Base-by-base conservation (phyloP, 2,888 invertebrate species). In the Nasonovia ribisnigri region DNA sequence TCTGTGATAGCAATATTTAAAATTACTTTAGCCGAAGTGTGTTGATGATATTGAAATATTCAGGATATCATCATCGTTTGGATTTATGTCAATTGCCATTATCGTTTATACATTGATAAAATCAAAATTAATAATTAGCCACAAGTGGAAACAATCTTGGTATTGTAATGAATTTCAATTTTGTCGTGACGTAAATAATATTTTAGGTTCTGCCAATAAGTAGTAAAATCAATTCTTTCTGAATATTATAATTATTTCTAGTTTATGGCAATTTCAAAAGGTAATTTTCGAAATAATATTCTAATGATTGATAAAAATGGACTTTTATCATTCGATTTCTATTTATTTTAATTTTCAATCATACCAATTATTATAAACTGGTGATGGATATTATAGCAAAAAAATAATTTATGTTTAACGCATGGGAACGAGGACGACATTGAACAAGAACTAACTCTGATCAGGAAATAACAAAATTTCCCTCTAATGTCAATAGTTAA, bases 241-340 rank as follows among this genome's bases (percentile, higher is more conserved):
- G 13, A 42, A 46, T 29, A 46, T 46, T 46, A 43, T 86, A 86
- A 86, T 26, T 86, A 11, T 86, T 13, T 36, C 10, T 46, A 43
- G 43, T 84, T 86, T 26, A 36, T 29, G 26, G 3, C 26, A 36
- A 51, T 91, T 84, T 91, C 24, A n/a, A 57, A 57, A 29, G 20
- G 46, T 43, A 57, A 57, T 91, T 91, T 43, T 86, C 46, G 20
- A 46, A 91, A 57, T 51, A 51, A 36, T 54, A 54, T 91, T 84
- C 54, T 43, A 91, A 91, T 84, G 43, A 57, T 84, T 91, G 42
- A 84, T 54, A 29, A 42, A 84, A 91, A 51, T 91, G 26, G 6
- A 16, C 4, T 84, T 51, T 43, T n/a, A n/a, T 43, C n/a, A 29
- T 54, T 91, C 51, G 84, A 91, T 91, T 91, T 91, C 91, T 91